Base-by-base conservation (phyloP, 2,888 invertebrate genomes). In the Beris chalybata region DNA sequence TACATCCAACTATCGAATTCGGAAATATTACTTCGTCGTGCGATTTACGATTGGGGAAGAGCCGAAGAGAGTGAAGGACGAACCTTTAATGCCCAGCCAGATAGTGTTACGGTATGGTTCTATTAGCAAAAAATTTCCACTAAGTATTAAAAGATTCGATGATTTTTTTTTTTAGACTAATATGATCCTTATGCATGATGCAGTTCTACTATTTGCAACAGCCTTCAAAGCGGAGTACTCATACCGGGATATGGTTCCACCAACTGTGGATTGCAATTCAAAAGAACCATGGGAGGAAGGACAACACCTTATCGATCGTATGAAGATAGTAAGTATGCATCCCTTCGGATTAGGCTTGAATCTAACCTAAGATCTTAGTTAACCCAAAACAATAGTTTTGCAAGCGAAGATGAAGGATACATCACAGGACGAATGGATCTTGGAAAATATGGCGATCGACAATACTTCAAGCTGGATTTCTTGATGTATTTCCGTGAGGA, bases 121-220 rank as follows among this genome's bases (percentile, higher is more conserved):
- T 1, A 38, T 38, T 38, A 38, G 5, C 3, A 22, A 22, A n/a
- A 22, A 22, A 22, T 22, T 22, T 22, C 3, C 22, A 22, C 22
- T 22, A 22, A 22, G 22, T 38, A 5, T 38, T 38, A 9, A 9
- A 38, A 38, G 38, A 9, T 38, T 9, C 9, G 1, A 38, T 38
- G 5, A n/a, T n/a, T 5, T 3, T 38, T 55, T 38, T 12, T 54
- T 29, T 7, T 15, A 88, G 88, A 84, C 85, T 7, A 84, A 84
- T 72, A 83, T 86, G 13, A 87, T 87, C 1, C 77, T 89, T 45
- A 82, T 87, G 70, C 86, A 87, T 74, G 89, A 89, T 74, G 86
- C 87, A 1, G 83, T 88, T 5, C 81, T 82, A 66, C 76, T 88
- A 71, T 86, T 87, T 74, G 84, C 86, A 22, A 82, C 82, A 69